phyloP scores from a whole-genome alignment of 2,797 vertebrate genomes.

The Rhynchotus rufescens region DNA sequence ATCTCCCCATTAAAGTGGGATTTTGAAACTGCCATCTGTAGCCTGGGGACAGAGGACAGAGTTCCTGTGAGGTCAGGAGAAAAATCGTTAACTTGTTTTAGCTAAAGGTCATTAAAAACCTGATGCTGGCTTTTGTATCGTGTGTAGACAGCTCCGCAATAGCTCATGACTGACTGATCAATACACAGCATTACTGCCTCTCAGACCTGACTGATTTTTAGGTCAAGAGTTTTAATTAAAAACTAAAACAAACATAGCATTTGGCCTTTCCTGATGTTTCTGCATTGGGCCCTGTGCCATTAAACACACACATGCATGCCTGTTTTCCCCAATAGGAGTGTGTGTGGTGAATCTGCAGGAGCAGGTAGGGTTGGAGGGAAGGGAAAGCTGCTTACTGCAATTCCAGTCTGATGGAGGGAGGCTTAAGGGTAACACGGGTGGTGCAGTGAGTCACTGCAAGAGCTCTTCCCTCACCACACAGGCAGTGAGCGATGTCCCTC shows the following conservation, averaged over 20 bases:
- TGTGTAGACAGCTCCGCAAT: neutral
- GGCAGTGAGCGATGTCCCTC: neutral
- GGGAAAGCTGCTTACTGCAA: neutral
- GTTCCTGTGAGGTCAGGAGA: neutral
- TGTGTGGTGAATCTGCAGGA: neutral
- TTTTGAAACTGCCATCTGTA: neutral
- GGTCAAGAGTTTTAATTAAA: neutral
- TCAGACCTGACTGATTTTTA: neutral
- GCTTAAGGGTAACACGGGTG: neutral
- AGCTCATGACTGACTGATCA: neutral
- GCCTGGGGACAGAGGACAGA: neutral
- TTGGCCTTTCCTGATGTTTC: neutral
- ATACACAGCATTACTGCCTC: neutral
- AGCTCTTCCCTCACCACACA: neutral
- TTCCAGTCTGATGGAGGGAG: neutral
- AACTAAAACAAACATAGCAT: neutral
- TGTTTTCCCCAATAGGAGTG: neutral
- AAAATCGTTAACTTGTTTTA: neutral
- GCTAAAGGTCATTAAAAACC: neutral
- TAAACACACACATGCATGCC: neutral
- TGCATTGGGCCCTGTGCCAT: neutral
- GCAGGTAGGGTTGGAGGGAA: neutral
- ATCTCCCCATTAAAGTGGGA: neutral
- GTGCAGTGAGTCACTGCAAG: fast-evolving
- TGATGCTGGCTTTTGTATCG: neutral